Percentiles rank a stretch among this genome's conserved stretches.
phyloP scores from a whole-genome alignment of 2,113 vertebrate species.

The Paratilapia polleni region DNA sequence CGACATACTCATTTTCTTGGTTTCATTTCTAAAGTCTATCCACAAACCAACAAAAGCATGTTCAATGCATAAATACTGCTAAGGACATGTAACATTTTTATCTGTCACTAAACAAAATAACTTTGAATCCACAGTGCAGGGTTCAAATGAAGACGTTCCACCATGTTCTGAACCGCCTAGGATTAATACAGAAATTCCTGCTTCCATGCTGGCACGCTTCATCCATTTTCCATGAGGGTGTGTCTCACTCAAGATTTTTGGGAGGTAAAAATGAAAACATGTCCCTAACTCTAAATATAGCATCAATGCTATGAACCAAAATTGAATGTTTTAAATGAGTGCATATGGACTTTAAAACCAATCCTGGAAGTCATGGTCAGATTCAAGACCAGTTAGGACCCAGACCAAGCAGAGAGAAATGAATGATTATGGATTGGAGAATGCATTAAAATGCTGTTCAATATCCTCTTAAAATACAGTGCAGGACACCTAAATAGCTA shows the following conservation, averaged over 20 bases:
- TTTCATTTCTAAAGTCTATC: not conserved
- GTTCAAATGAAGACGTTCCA: slow-evolving; percentile 57
- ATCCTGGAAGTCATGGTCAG: not conserved
- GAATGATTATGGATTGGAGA: slow-evolving; percentile 28
- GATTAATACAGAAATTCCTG: slow-evolving; percentile 50
- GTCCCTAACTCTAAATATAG: slow-evolving; percentile 48
- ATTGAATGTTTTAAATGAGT: slow-evolving; percentile 62
- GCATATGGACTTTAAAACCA: slow-evolving; percentile 48
- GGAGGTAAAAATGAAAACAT: slow-evolving; percentile 41
- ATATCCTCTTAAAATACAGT: not conserved
- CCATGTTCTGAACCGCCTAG: slow-evolving; percentile 22
- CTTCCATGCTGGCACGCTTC: slow-evolving; percentile 26
- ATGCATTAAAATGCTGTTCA: slow-evolving; percentile 11
- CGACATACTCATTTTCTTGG: not conserved
- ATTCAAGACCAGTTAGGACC: slow-evolving; percentile 54
- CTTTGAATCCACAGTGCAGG: slow-evolving; percentile 12
- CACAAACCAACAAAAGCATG: not conserved
- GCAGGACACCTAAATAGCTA: not conserved
- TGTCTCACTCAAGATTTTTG: slow-evolving; percentile 27
- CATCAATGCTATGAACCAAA: slow-evolving; percentile 53
- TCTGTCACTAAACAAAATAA: not conserved
- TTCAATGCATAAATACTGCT: not conserved
- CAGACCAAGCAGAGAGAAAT: slow-evolving; percentile 32
- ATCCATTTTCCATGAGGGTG: slow-evolving; percentile 58
- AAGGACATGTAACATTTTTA: accelerated